Evolutionary conservation across 1,140 invertebrate species (phyloP), one percentile per base, ranked within the genome.

Genomic region (Alviniconcha marisindica): DNA sequence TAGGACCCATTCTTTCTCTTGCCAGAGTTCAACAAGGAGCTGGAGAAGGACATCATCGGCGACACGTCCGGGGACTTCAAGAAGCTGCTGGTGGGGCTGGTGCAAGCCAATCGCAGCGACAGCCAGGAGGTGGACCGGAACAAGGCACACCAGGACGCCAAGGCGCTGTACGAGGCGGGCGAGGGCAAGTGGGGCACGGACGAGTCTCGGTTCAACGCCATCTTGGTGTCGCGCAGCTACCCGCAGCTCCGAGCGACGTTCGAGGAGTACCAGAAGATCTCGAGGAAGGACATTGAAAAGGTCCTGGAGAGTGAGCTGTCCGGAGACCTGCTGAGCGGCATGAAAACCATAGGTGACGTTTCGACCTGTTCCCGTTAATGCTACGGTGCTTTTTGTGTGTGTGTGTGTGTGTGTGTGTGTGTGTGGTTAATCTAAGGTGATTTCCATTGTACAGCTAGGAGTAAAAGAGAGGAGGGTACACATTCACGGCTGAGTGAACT

Each of bases 1-100:
- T n/a, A n/a, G n/a, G n/a, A n/a, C n/a, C n/a, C n/a, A n/a, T n/a
- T n/a, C n/a, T n/a, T n/a, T n/a, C n/a, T n/a, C n/a, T n/a, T n/a
- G n/a, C 31, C 83, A 97, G 96, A 98, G 87, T 99, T 97, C 92
- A 95, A 96, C 85, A 96, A 95, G 91, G 94, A 95, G 77, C 93
- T 99, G 81, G 98, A 99, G 92, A 95, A 95, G 12, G 98, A 98
- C 89, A 94, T 99, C 77, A 96, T 96, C 90, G 96, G 96, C 33
- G 98, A 99, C 90, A 98, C 98, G 28, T 98, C 97, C 1, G 98
- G 97, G 0, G 95, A 97, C 92, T 98, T 99, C 93, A 97, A 97
- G 92, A 95, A 97, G 82, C 94, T 99, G 7, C 95, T 98, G 63
- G 96, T 99, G 33, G 93, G 94, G 1, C 86, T 93, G 14, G 85